Percentiles rank a stretch among this genome's conserved stretches.
Conservation (phyloP, 1,140 invertebrate genomes). For the Heliconius himera region DNA sequence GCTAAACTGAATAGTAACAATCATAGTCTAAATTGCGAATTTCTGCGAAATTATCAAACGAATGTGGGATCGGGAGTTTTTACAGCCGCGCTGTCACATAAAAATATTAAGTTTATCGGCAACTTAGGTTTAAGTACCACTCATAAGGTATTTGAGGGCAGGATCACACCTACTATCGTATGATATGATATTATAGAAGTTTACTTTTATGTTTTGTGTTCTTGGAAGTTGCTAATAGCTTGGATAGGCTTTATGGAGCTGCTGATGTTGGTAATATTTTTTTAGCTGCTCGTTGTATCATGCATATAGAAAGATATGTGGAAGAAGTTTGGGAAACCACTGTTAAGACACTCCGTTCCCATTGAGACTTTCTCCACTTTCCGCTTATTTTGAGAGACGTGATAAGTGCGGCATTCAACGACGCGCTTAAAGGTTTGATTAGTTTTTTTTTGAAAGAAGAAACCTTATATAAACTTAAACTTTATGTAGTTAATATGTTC, state of each 20-base stretch:
- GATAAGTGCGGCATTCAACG: no score
- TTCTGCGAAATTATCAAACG: conserved; percentile 60
- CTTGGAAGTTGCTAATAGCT: conserved; percentile 51
- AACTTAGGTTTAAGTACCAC: conserved; percentile 57
- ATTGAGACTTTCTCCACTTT: background rate
- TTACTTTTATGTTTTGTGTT: conserved; percentile 51
- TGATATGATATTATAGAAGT: conserved; percentile 39
- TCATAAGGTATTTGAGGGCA: conserved; percentile 50
- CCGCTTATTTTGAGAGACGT: no score
- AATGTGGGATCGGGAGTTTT: conserved; percentile 57
- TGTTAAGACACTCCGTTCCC: no score
- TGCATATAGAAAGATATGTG: no score
- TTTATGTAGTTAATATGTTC: no score
- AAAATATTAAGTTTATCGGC: conserved; percentile 76
- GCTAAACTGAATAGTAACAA: conserved; percentile 54
- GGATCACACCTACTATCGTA: conserved; percentile 56
- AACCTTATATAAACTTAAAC: no score
- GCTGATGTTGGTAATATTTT: background rate
- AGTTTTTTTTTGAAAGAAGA: no score
- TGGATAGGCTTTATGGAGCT: conserved; percentile 12
- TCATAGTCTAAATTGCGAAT: conserved; percentile 52
- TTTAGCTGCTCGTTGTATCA: no score
- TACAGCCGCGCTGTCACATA: conserved; percentile 64
- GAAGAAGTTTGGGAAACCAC: no score
- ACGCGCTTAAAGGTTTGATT: no score